Conservation (phyloP, 2,797 vertebrate species). For the Hapalemur alaotrensis region DNA sequence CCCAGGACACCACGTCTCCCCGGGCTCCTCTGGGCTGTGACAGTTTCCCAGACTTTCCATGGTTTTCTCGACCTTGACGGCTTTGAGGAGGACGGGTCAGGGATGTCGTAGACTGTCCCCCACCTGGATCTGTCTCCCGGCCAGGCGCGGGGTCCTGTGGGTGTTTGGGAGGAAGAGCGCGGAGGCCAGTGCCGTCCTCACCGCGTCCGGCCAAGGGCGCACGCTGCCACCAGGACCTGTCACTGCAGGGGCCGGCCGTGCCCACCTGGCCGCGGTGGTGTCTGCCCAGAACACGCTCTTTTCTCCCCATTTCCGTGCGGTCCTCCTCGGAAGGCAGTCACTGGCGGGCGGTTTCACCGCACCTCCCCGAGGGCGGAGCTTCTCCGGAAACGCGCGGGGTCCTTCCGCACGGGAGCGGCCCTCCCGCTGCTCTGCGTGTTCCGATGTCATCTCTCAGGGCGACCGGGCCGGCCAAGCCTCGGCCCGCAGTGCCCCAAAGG, state of each 20-base stretch:
- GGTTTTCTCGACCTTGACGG: neutral
- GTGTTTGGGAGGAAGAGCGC: neutral
- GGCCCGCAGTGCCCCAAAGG: neutral
- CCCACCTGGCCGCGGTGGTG: neutral
- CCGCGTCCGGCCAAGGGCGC: neutral
- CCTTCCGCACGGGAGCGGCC: neutral
- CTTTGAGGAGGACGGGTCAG: neutral
- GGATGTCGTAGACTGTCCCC: neutral
- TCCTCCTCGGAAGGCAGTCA: neutral
- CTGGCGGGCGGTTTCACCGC: no score
- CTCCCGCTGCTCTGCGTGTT: neutral
- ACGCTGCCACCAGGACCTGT: neutral
- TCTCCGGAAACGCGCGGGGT: accelerated
- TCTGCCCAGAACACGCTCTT: no score
- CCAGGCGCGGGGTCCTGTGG: accelerated
- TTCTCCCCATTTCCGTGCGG: accelerated
- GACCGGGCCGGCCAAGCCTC: no score
- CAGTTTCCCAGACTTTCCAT: neutral
- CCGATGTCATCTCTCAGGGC: neutral
- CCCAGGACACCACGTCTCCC: accelerated
- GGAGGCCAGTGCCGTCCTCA: neutral
- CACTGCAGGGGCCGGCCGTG: neutral
- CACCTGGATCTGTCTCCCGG: accelerated
- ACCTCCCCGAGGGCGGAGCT: neutral
- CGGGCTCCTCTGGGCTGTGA: neutral